Conservation (phyloP, 2,113 vertebrate genomes). For the Paradisaea rubra region DNA sequence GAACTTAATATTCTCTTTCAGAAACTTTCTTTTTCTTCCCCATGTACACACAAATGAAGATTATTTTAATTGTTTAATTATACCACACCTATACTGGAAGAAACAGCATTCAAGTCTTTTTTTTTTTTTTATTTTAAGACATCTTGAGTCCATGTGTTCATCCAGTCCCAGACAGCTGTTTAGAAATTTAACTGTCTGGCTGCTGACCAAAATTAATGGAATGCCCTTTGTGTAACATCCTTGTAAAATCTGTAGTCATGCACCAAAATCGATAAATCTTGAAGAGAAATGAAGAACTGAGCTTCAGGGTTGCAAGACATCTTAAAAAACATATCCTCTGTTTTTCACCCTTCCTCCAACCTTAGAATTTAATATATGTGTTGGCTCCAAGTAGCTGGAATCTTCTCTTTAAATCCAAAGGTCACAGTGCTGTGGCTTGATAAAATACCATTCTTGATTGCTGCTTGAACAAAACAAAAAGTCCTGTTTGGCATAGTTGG, state of each 20-base stretch:
- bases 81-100: neutral
- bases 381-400: conserved; percentile 21
- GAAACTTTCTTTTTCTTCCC: neutral
- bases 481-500: conserved; percentile 1
- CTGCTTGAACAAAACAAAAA: conserved; percentile 45
- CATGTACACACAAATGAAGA: neutral
- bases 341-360: neutral
- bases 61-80: neutral
- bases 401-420: conserved; percentile 27
- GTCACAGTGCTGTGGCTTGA: conserved; percentile 8
- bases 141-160: conserved; percentile 38
- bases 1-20: neutral
- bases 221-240: conserved; percentile 6
- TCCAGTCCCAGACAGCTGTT: conserved; percentile 13
- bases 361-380: conserved; percentile 23
- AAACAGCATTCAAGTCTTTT: neutral
- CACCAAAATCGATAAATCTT: conserved; percentile 34
- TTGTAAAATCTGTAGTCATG: conserved; percentile 9
- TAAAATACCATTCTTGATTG: conserved; percentile 39
- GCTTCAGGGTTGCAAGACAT: neutral
- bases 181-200: conserved; percentile 26
- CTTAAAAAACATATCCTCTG: neutral
- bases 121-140: neutral
- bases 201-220: conserved; percentile 42
- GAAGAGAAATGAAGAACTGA: conserved; percentile 12